These are phyloP conservation scores for Dasyurus viverrinus DNA, from an alignment of 2,113 vertebrate genomes.

Conservation along the genomic window DNA sequence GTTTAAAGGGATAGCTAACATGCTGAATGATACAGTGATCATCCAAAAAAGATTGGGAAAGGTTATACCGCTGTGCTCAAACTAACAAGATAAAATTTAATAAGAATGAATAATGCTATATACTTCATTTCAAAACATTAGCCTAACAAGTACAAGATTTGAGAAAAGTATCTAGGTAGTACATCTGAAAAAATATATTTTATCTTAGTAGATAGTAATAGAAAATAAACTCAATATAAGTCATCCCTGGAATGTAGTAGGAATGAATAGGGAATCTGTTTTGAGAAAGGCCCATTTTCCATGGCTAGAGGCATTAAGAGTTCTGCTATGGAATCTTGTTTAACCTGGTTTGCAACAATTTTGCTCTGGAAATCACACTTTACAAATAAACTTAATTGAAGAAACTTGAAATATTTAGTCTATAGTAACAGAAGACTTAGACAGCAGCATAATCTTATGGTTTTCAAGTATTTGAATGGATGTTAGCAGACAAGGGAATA, in stretches of 20 bases:
- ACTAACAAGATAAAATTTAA: neutral
- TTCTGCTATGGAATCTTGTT: neutral
- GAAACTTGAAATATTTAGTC: neutral
- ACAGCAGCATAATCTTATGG: rapidly evolving
- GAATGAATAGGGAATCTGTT: neutral
- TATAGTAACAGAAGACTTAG: neutral
- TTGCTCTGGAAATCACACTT: neutral
- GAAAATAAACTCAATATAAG: neutral
- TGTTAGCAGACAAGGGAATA: neutral
- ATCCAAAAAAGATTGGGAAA: neutral
- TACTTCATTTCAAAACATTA: neutral
- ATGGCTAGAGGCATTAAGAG: neutral
- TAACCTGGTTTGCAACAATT: rapidly evolving
- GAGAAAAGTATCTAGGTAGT: neutral
- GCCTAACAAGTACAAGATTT: neutral
- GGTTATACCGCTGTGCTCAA: neutral
- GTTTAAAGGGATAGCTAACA: neutral
- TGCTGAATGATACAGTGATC: neutral
- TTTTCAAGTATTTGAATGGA: neutral
- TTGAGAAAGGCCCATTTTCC: neutral
- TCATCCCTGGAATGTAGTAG: neutral
- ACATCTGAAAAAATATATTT: neutral
- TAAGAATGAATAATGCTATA: neutral
- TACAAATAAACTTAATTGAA: neutral
- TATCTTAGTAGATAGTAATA: neutral